phyloP scores from a whole-genome alignment of 2,797 vertebrate species.

The Orestias chungarensis region DNA sequence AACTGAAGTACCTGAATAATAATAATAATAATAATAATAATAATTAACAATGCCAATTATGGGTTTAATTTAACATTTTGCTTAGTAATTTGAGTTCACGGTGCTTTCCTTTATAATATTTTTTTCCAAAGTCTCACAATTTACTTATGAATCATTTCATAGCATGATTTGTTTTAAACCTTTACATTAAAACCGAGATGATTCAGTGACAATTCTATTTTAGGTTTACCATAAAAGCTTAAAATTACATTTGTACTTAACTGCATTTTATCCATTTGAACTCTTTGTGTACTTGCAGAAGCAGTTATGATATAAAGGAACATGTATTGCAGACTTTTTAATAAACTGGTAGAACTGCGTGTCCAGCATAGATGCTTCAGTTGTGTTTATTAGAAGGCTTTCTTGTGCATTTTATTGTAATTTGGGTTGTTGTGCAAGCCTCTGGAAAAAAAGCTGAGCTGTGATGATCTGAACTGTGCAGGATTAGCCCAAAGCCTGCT shows the following conservation, averaged over 20 bases:
- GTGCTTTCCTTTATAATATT: neutral
- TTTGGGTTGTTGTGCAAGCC: slow-evolving; percentile 34
- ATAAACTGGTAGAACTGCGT: slow-evolving; percentile 23
- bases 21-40: neutral
- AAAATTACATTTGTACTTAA: neutral
- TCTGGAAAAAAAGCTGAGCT: slow-evolving; percentile 36
- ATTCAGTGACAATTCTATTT: neutral
- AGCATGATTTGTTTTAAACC: neutral
- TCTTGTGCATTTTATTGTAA: slow-evolving; percentile 37
- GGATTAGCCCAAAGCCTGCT: slow-evolving; percentile 32
- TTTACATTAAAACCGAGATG: neutral
- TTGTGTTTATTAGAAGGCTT: slow-evolving; percentile 38
- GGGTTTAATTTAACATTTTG: neutral
- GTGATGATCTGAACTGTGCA: slow-evolving; percentile 45
- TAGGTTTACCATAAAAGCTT: neutral
- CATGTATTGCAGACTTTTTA: neutral
- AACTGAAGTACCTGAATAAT: neutral
- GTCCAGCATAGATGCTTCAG: slow-evolving; percentile 36
- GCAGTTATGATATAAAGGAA: neutral
- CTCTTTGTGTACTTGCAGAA: neutral
- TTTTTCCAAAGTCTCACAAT: neutral
- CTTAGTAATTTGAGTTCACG: neutral
- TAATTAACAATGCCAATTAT: neutral
- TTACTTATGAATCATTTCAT: neutral
- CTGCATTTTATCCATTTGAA: neutral